Evolutionary conservation across 2,888 invertebrate species (phyloP).

Genomic region (Chirona hameri): DNA sequence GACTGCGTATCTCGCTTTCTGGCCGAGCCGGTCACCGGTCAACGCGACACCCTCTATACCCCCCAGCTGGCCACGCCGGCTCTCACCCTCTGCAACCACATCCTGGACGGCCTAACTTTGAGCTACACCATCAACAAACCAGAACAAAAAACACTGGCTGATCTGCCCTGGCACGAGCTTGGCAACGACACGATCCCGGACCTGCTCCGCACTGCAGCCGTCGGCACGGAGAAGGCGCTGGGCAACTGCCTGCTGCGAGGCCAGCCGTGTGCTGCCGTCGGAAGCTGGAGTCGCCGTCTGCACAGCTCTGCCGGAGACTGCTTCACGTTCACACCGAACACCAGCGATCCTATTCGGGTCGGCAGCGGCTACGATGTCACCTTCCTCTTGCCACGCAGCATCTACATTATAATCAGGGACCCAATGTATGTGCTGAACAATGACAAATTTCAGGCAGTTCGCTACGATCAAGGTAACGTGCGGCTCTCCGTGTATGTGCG

Average conservation of each 20-base stretch:
- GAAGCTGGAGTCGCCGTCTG: neutral
- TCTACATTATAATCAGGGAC: no score
- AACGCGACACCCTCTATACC: neutral
- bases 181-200: neutral
- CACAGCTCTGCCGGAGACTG: neutral
- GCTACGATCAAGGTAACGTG: no score
- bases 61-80: neutral
- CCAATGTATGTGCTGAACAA: no score
- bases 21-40: neutral
- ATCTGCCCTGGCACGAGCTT: neutral
- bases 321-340: neutral
- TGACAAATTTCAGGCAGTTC: no score
- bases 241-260: neutral
- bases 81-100: neutral
- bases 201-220: neutral
- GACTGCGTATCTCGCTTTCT: neutral
- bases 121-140: neutral
- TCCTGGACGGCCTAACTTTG: neutral
- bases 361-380: neutral
- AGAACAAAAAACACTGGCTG: neutral
- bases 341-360: neutral
- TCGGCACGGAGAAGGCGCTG: neutral
- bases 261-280: neutral
- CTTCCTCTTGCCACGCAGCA: neutral
- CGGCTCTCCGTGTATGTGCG: no score